Evolutionary conservation across 2,113 vertebrate genomes (phyloP).

Genomic region (Protobothrops flavoviridis): DNA sequence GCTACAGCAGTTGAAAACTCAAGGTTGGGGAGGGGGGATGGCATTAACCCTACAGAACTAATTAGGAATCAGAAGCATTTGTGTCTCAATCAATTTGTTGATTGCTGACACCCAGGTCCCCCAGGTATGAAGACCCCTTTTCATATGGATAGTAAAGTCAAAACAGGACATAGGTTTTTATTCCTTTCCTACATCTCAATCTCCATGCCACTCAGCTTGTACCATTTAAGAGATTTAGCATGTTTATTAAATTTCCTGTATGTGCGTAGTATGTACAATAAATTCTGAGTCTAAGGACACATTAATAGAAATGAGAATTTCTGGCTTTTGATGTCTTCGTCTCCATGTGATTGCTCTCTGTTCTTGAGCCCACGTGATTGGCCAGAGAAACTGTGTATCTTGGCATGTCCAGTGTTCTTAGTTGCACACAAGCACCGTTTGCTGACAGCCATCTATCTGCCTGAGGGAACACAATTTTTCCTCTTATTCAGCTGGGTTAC

Average conservation of each 20-base stretch:
- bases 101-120: not conserved
- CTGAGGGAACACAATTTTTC: not conserved
- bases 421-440: not conserved
- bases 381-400: rapidly evolving
- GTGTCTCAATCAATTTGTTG: not conserved
- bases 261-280: too few relatives aligned
- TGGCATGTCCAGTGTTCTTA: not conserved
- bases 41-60: not conserved
- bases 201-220: conserved; percentile 30
- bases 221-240: not conserved
- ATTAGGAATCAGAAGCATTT: not conserved
- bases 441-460: not conserved
- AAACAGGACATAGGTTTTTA: not conserved
- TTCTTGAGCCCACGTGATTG: not conserved
- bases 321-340: not conserved
- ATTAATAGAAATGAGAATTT: rapidly evolving
- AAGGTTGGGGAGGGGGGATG: not conserved
- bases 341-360: rapidly evolving
- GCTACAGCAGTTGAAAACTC: not conserved
- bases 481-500: not conserved
- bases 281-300: not conserved
- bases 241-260: not conserved
- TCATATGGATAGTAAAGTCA: not conserved
- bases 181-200: conserved; percentile 41
- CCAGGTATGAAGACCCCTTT: not conserved